phyloP scores from a whole-genome alignment of 2,797 vertebrate genomes.

The Potorous gilbertii region DNA sequence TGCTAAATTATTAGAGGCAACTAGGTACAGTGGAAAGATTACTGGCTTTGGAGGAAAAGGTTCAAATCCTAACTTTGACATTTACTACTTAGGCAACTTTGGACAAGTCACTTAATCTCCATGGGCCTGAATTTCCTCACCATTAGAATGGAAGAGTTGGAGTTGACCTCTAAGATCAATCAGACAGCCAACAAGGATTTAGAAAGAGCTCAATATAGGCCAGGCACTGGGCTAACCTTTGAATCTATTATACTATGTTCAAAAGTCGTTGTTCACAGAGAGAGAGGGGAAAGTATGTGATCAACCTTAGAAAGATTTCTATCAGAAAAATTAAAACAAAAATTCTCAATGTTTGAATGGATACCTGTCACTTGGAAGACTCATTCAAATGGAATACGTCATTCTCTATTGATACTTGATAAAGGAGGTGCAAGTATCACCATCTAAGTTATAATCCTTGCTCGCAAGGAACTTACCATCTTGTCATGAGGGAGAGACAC shows the following conservation, averaged over 20 bases:
- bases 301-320: background rate
- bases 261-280: background rate
- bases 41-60: background rate
- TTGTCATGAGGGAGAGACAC: background rate
- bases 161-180: background rate
- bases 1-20: background rate
- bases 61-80: background rate
- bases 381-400: background rate
- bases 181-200: background rate
- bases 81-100: background rate
- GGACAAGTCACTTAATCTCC: background rate
- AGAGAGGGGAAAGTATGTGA: background rate
- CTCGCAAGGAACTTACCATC: background rate
- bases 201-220: background rate
- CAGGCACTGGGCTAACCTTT: background rate
- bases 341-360: constrained; percentile 10
- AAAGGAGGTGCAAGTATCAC: background rate
- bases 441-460: background rate
- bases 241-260: background rate
- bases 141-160: background rate
- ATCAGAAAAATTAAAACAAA: constrained; percentile 37
- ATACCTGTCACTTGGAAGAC: constrained; percentile 12
- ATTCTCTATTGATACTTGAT: background rate
- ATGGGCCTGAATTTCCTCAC: background rate
- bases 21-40: background rate